Conservation (phyloP, 2,888 invertebrate genomes). For the Silvanus unidentatus region DNA sequence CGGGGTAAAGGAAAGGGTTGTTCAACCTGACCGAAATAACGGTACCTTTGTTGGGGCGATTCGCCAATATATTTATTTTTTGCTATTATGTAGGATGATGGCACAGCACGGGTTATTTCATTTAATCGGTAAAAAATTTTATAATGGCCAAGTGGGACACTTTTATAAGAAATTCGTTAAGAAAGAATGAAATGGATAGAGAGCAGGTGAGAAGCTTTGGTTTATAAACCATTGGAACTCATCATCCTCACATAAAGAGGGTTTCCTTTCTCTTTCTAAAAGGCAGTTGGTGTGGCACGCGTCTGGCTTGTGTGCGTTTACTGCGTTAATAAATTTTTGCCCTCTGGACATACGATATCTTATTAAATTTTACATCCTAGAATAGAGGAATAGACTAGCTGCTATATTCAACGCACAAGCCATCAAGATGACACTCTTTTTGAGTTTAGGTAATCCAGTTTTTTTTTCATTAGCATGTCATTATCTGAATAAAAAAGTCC, state of each 20-base stretch:
- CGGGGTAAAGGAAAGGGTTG: conserved; percentile 35
- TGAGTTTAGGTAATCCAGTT: too few species aligned
- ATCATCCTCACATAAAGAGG: conserved; percentile 1
- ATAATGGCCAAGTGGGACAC: too few species aligned
- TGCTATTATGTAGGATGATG: conserved; percentile 15
- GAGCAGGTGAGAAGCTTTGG: conserved; percentile 27
- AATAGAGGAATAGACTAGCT: too few species aligned
- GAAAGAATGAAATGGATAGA: conserved; percentile 18
- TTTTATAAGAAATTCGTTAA: not conserved
- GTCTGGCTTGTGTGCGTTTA: conserved; percentile 24
- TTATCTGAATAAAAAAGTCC: too few species aligned
- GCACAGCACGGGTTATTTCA: conserved; percentile 3
- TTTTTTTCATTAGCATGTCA: too few species aligned
- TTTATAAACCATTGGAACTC: too few species aligned
- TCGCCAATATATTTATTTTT: conserved; percentile 33
- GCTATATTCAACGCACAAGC: not conserved
- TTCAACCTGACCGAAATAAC: conserved; percentile 41
- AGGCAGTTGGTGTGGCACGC: conserved; percentile 40
- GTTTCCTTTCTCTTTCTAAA: conserved; percentile 37
- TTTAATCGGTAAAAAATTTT: not conserved
- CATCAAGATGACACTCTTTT: too few species aligned
- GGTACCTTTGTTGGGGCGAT: conserved; percentile 31
- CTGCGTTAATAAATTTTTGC: conserved; percentile 26
- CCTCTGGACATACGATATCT: conserved; percentile 3
- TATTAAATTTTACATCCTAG: too few species aligned